Evolutionary conservation across 1,140 invertebrate genomes (phyloP).

Genomic region (Centruroides sculpturatus): DNA sequence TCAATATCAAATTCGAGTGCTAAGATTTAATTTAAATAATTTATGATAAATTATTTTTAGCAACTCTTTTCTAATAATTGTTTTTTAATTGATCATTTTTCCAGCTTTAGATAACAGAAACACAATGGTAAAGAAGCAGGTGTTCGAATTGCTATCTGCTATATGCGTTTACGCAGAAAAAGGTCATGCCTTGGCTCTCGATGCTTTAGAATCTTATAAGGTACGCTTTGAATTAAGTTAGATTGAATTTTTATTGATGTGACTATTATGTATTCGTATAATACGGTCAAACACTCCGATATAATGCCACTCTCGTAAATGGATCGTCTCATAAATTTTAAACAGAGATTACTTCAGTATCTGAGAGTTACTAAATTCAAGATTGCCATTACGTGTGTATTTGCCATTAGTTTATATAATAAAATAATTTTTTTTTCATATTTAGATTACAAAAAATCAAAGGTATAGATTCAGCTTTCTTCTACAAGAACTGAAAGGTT

Average conservation of each 20-base stretch:
- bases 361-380: too few relatives aligned
- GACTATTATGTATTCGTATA: too few relatives aligned
- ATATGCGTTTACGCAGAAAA: constrained; percentile 77
- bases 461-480: constrained; percentile 75
- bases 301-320: too few relatives aligned
- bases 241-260: background rate
- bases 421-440: constrained; percentile 7
- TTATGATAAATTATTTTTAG: background rate
- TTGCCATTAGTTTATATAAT: too few relatives aligned
- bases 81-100: constrained; percentile 23
- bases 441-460: constrained; percentile 59
- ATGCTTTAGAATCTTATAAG: constrained; percentile 76
- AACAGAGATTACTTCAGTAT: too few relatives aligned
- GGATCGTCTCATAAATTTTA: too few relatives aligned
- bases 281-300: too few relatives aligned
- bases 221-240: constrained; percentile 34
- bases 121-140: constrained; percentile 75
- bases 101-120: constrained; percentile 69
- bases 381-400: too few relatives aligned
- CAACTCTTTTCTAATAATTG: background rate
- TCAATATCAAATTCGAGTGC: too few relatives aligned
- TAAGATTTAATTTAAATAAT: too few relatives aligned
- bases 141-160: constrained; percentile 75
- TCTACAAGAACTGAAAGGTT: constrained; percentile 66
- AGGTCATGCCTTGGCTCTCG: constrained; percentile 64